phyloP scores from a whole-genome alignment of 2,113 vertebrate genomes.

The Nanger granti region DNA sequence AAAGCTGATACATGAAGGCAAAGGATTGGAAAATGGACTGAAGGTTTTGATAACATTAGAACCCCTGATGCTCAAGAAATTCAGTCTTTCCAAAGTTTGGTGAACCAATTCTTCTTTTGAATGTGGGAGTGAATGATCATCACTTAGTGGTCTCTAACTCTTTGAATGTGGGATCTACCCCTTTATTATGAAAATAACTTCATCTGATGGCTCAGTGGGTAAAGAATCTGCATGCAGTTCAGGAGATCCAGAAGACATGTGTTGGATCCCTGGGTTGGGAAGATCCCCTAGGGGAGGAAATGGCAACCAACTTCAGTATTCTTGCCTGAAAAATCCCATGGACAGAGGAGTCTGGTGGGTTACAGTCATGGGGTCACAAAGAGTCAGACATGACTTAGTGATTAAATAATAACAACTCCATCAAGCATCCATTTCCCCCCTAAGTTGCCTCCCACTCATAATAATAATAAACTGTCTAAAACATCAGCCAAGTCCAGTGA shows the following conservation, averaged over 20 bases:
- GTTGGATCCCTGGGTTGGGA: background rate
- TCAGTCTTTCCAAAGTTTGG: background rate
- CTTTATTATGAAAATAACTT: background rate
- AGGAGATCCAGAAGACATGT: background rate
- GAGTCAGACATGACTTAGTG: accelerated
- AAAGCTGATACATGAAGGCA: background rate
- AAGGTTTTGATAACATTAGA: background rate
- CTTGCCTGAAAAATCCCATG: background rate
- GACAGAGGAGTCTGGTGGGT: background rate
- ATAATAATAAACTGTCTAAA: background rate
- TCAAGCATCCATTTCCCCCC: accelerated
- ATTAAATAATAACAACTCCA: background rate
- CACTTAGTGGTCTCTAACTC: background rate
- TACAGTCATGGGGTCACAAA: background rate
- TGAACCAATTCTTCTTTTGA: background rate
- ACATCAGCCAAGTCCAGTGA: background rate
- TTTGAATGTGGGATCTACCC: background rate
- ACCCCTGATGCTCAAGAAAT: background rate
- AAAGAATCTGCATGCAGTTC: background rate
- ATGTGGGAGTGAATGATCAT: background rate
- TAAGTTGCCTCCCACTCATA: background rate
- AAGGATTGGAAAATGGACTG: background rate
- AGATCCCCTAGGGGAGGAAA: background rate
- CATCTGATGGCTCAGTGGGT: background rate
- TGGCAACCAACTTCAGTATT: background rate